A percentile compares a stretch with the other conserved stretches of the same genome.
These are phyloP conservation scores for Metellina segmentata DNA, from an alignment of 2,888 invertebrate species.

Conservation along the genomic window DNA sequence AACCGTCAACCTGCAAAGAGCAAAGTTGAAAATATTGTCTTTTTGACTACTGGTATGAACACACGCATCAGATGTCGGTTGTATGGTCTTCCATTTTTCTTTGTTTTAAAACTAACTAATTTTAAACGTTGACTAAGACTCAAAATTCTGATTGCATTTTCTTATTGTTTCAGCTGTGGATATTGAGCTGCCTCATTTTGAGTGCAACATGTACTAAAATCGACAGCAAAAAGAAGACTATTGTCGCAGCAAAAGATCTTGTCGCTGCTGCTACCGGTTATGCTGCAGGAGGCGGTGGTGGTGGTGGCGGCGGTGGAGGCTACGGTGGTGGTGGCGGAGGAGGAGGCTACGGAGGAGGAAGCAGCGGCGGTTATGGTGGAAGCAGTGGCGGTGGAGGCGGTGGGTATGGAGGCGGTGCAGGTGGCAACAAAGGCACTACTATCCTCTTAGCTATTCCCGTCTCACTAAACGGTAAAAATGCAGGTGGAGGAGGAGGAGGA, in stretches of 20 bases:
- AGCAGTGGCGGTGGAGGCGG: slow-evolving; percentile 53
- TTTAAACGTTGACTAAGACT: background rate
- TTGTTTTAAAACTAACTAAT: background rate
- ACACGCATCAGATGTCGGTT: background rate
- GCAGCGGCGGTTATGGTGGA: slow-evolving; percentile 54
- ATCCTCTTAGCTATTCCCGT: slow-evolving; percentile 66
- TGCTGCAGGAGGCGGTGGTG: slow-evolving; percentile 50
- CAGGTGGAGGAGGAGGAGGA: slow-evolving; percentile 63
- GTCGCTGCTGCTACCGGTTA: slow-evolving; percentile 68
- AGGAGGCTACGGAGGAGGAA: slow-evolving; percentile 36
- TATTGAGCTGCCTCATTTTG: slow-evolving; percentile 67
- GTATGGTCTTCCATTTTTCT: background rate
- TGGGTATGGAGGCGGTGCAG: slow-evolving; percentile 54
- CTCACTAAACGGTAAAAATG: slow-evolving; percentile 40
- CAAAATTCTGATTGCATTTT: background rate
- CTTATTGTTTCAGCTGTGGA: slow-evolving; percentile 58
- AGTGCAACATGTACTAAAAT: slow-evolving; percentile 64
- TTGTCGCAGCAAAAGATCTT: slow-evolving; percentile 48
- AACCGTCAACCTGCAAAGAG: background rate
- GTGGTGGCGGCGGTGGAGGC: slow-evolving; percentile 31
- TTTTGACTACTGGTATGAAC: background rate
- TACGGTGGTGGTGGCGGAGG: slow-evolving; percentile 41
- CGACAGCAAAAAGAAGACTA: slow-evolving; percentile 54
- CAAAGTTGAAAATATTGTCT: background rate
- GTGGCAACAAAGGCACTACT: slow-evolving; percentile 58